Conservation (phyloP, 1,140 invertebrate species). For the Brachionus rotundiformis region DNA sequence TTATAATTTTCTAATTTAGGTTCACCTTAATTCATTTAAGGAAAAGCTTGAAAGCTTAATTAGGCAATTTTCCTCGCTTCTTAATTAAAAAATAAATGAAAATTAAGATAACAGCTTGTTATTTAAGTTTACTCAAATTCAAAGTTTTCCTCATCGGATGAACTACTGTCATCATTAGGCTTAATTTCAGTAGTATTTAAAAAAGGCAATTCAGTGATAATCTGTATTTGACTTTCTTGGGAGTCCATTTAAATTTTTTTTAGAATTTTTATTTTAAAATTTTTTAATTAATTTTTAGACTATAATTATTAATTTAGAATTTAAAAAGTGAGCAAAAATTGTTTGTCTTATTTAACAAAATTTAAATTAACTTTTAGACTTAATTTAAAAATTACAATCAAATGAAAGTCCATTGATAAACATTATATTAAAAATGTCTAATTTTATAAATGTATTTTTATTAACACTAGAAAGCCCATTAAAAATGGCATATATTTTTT, state of each 20-base stretch:
- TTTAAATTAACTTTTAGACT: too few relatives aligned
- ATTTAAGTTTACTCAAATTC: background rate
- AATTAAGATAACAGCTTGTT: background rate
- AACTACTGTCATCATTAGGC: background rate
- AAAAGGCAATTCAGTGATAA: background rate
- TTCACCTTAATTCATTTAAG: constrained; percentile 22
- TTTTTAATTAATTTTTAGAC: background rate
- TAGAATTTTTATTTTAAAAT: background rate
- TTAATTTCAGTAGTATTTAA: background rate
- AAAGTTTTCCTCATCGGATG: constrained; percentile 23
- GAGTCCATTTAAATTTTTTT: background rate
- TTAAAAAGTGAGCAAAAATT: too few relatives aligned
- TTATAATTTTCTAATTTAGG: background rate
- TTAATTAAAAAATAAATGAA: background rate
- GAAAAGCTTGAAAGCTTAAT: constrained; percentile 26
- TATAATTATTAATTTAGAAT: too few relatives aligned
- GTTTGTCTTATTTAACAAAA: too few relatives aligned
- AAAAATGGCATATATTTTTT: too few relatives aligned
- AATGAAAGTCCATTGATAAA: too few relatives aligned
- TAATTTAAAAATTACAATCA: too few relatives aligned
- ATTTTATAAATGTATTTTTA: too few relatives aligned
- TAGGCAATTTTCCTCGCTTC: background rate
- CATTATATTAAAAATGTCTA: too few relatives aligned
- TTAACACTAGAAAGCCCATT: too few relatives aligned
- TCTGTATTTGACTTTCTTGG: background rate